Conservation (phyloP, 2,797 vertebrate genomes). For the Acropternis orthonyx region DNA sequence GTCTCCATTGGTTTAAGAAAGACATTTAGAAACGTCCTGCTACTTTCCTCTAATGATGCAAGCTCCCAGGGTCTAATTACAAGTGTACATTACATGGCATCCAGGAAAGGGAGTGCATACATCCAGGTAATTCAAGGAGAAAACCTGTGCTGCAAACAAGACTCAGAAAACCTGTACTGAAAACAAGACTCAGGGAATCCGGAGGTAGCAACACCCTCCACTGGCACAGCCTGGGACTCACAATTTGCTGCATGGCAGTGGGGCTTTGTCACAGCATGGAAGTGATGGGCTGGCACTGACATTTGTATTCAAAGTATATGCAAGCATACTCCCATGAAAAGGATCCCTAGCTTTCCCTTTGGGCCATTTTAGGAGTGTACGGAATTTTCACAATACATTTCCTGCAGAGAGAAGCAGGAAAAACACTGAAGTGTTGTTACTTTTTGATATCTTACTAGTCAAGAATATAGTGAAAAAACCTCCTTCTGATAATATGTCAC, state of each 20-base stretch:
- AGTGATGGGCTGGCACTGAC: background rate
- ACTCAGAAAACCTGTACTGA: background rate
- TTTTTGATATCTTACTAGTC: background rate
- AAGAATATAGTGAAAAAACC: background rate
- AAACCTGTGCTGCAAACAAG: background rate
- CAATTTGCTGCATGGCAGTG: accelerated
- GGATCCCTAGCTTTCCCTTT: background rate
- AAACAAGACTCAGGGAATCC: background rate
- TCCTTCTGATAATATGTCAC: background rate
- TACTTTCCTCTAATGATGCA: background rate
- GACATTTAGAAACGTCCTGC: background rate
- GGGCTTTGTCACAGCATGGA: background rate
- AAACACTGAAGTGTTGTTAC: background rate
- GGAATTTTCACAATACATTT: background rate
- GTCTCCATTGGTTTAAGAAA: background rate
- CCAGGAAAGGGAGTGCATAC: background rate
- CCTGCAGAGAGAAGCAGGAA: accelerated
- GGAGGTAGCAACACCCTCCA: background rate
- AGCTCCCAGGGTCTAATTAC: background rate
- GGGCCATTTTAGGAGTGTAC: background rate
- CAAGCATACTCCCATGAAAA: background rate
- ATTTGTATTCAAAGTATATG: background rate
- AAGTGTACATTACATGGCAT: accelerated
- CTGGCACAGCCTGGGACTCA: background rate
- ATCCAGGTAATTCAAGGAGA: background rate